phyloP scores from a whole-genome alignment of 2,797 vertebrate species.

The Galago senegalensis region DNA sequence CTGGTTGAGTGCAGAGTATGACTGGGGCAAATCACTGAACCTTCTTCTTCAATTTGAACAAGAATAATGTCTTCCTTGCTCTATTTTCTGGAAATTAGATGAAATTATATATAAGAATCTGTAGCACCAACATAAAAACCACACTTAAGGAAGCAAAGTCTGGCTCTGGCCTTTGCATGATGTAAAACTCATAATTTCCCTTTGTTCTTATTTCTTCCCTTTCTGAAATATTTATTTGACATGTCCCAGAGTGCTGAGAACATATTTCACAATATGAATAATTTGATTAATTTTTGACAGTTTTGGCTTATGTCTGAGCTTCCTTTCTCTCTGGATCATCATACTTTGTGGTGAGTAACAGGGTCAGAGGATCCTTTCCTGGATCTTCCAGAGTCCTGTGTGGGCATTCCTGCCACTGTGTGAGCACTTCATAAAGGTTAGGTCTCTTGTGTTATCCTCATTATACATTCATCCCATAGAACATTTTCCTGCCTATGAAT shows the following conservation, averaged over 20 bases:
- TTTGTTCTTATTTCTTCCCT: slow-evolving; percentile 5
- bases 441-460: not conserved
- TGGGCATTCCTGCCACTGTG: not conserved
- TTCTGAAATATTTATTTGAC: not conserved
- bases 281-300: not conserved
- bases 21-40: not conserved
- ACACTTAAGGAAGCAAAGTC: not conserved
- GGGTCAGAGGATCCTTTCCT: not conserved
- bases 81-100: slow-evolving; percentile 31
- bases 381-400: not conserved
- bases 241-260: slow-evolving; percentile 14
- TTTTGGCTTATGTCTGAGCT: not conserved
- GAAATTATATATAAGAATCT: not conserved
- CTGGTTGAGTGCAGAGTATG: not conserved
- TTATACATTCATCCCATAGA: not conserved
- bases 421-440: not conserved
- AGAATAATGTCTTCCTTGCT: not conserved
- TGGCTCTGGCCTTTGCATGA: not conserved
- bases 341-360: not conserved
- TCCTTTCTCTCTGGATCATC: not conserved
- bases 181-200: not conserved
- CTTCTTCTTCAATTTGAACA: slow-evolving; percentile 16
- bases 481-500: not conserved
- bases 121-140: not conserved
- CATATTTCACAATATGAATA: not conserved